Percentiles rank a stretch among this genome's conserved stretches.
Evolutionary conservation across 2,113 vertebrate genomes (phyloP).

Genomic region (Oreochromis aureus): DNA sequence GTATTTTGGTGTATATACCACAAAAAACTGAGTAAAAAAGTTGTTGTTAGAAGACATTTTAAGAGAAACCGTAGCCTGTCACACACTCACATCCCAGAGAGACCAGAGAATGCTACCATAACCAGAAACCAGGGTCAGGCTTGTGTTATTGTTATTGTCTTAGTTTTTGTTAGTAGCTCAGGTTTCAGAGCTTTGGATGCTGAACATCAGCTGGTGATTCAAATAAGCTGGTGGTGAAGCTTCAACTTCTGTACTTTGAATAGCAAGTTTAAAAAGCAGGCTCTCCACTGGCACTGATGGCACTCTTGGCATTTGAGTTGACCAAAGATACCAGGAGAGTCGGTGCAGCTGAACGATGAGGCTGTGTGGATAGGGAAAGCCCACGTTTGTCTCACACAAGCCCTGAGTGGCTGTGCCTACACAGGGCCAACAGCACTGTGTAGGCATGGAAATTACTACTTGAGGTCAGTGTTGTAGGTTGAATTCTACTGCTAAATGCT

Average conservation of each 20-base stretch:
- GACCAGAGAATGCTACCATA: accelerated
- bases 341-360: neutral
- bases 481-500: accelerated
- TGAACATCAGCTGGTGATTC: neutral
- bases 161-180: neutral
- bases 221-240: neutral
- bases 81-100: neutral
- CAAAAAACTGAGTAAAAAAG: neutral
- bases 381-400: neutral
- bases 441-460: neutral
- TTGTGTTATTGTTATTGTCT: neutral
- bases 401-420: neutral
- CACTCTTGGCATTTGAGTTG: neutral
- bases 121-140: neutral
- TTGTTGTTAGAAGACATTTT: neutral
- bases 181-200: neutral
- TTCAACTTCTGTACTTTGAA: neutral
- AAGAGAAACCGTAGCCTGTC: neutral
- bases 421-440: neutral
- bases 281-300: neutral
- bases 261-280: neutral
- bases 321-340: neutral
- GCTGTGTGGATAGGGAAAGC: neutral
- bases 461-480: neutral
- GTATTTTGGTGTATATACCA: neutral